Percentiles rank a stretch among this genome's conserved stretches.
Evolutionary conservation across 2,113 vertebrate genomes (phyloP).

Genomic region (Lepisosteus osseus): DNA sequence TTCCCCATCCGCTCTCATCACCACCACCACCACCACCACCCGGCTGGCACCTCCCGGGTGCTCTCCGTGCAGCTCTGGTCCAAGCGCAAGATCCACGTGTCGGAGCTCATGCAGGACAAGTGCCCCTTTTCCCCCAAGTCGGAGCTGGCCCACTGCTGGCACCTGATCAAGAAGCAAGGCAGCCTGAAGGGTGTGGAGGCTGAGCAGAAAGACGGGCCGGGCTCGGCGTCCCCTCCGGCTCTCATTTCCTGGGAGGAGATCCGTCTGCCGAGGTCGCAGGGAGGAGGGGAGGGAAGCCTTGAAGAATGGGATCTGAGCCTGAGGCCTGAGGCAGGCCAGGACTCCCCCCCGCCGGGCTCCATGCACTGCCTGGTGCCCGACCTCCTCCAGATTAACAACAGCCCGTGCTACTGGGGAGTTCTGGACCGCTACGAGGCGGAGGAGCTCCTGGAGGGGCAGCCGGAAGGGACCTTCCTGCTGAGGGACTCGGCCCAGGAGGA

Average conservation of each 20-base stretch:
- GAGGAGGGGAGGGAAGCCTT: constrained; percentile 46
- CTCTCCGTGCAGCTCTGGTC: constrained; percentile 76
- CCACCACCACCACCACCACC: constrained; percentile 70
- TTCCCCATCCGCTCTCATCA: constrained; percentile 85
- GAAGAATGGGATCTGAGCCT: constrained; percentile 82
- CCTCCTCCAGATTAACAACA: constrained; percentile 95
- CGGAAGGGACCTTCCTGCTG: constrained; percentile 91
- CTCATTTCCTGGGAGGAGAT: constrained; percentile 65
- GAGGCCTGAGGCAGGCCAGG: constrained; percentile 58
- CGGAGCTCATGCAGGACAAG: constrained; percentile 91
- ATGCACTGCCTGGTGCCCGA: constrained; percentile 88
- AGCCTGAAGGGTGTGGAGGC: constrained; percentile 60
- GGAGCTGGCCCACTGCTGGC: constrained; percentile 89
- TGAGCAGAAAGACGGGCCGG: constrained; percentile 53
- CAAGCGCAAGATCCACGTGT: constrained; percentile 92
- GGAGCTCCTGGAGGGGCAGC: constrained; percentile 90
- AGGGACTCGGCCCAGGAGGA: constrained; percentile 93
- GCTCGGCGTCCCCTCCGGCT: constrained; percentile 52
- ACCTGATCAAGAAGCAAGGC: constrained; percentile 80
- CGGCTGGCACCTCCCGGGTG: constrained; percentile 42
- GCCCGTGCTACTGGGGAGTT: constrained; percentile 93
- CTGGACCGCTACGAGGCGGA: constrained; percentile 92
- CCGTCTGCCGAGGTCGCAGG: constrained; percentile 43
- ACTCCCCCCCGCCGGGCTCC: constrained; percentile 71
- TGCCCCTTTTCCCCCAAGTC: constrained; percentile 90